Evolutionary conservation across 1,140 invertebrate genomes (phyloP).

Genomic region (Andrena cerasifolii): DNA sequence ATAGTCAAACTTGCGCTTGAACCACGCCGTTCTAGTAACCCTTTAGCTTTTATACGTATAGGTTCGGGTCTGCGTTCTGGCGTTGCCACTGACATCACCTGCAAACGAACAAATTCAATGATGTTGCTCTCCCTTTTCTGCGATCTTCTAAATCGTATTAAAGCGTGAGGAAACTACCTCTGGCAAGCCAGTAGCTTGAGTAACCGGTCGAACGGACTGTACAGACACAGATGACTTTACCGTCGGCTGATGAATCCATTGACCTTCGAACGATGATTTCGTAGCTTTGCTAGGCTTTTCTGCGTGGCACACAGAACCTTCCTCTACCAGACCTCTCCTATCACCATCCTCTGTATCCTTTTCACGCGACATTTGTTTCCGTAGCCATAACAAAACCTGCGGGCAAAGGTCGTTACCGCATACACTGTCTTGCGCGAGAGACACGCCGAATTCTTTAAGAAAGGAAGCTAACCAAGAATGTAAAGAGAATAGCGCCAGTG

Average conservation of each 20-base stretch:
- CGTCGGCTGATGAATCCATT: slow-evolving; percentile 77
- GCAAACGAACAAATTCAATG: background rate
- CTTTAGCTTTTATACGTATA: slow-evolving; percentile 84
- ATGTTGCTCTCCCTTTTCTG: background rate
- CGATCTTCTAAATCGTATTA: background rate
- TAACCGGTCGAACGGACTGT: slow-evolving; percentile 54
- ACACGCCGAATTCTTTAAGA: too few relatives aligned
- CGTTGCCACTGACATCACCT: slow-evolving; percentile 72
- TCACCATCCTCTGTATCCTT: slow-evolving; percentile 79
- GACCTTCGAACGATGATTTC: slow-evolving; percentile 72
- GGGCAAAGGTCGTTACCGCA: background rate
- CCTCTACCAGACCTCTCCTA: slow-evolving; percentile 79
- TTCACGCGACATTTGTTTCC: slow-evolving; percentile 83
- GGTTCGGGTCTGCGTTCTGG: slow-evolving; percentile 79
- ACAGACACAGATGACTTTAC: slow-evolving; percentile 73
- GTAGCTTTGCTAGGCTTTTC: slow-evolving; percentile 71
- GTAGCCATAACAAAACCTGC: slow-evolving; percentile 82
- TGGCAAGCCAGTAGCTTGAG: slow-evolving; percentile 68
- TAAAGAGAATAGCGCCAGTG: slow-evolving; percentile 79
- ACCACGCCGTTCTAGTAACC: slow-evolving; percentile 89
- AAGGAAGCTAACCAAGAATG: slow-evolving; percentile 77
- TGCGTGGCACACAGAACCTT: slow-evolving; percentile 71
- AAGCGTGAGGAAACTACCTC: slow-evolving; percentile 59
- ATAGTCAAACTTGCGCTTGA: slow-evolving; percentile 94
- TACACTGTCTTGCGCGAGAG: background rate